Evolutionary conservation across 2,113 vertebrate genomes (phyloP).

Genomic region (Chaetops frenatus): DNA sequence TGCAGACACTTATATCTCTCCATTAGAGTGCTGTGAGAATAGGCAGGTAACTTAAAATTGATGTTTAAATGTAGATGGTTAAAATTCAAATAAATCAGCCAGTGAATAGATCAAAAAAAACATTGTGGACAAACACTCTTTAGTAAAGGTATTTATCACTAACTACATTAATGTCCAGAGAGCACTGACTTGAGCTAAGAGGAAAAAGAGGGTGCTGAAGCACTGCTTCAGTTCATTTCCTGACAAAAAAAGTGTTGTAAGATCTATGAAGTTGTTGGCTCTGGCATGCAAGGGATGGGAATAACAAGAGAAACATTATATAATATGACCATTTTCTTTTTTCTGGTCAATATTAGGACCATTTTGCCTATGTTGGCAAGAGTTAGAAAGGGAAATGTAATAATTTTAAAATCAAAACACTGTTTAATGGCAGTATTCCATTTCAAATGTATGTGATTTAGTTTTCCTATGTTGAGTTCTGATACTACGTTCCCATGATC

Average conservation of each 20-base stretch:
- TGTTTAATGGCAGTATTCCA: not conserved
- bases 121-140: not conserved
- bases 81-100: slow-evolving; percentile 22
- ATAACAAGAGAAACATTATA: not conserved
- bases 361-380: not conserved
- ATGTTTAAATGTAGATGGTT: not conserved
- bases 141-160: not conserved
- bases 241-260: not conserved
- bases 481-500: not conserved
- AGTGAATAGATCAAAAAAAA: not conserved
- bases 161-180: not conserved
- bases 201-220: not conserved
- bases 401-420: not conserved
- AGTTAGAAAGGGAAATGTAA: not conserved
- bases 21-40: not conserved
- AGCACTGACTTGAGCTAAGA: not conserved
- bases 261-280: not conserved
- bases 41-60: not conserved
- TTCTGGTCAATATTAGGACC: not conserved
- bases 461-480: not conserved
- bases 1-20: not conserved
- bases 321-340: not conserved
- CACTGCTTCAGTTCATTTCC: not conserved
- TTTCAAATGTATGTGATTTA: not conserved
- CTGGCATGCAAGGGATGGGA: not conserved